Base-by-base conservation (phyloP, 2,797 vertebrate species). In the Balearica regulorum region DNA sequence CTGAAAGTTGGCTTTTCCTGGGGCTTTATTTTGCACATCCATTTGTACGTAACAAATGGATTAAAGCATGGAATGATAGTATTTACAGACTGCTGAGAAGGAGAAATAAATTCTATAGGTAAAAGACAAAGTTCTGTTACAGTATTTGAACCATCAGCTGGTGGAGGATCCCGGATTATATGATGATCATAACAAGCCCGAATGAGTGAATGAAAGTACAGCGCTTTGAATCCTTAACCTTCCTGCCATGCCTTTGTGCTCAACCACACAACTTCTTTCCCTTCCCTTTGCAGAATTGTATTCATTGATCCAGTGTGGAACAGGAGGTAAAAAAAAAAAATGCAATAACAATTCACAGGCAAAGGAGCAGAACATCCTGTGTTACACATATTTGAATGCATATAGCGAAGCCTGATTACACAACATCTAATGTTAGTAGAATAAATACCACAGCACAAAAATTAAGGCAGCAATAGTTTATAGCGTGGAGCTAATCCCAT, bases 1-100 rank as follows among this genome's bases (percentile, higher is more conserved):
- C 58, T 92, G 54, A 72, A 70, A 70, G 53, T 1, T 73, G 78
- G 26, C 48, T 93, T 93, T 89, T 87, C 53, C 46, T n/a, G 24
- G 16, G 58, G 48, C 49, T 91, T 86, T 94, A 83, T 69, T 95
- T 94, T 92, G 62, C 68, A 57, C 64, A 43, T 71, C 77, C 37
- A 35, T 69, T 75, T 69, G 24, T 51, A 58, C 7, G 35, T 71
- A 72, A 76, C 66, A 87, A 89, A 95, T 71, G 28, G 54, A 82
- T 90, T 94, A 83, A 78, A 90, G 70, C 5, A 4, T 77, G 20
- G 25, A 88, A 62, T 60, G 41, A 39, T 26, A 69, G 33, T 58
- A 57, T 79, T 93, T 85, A 65, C 49, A 85, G 79, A 35, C 53
- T 77, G 41, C 61, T 81, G 64, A 76, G 66, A 58, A 64, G 49